Percentiles rank a stretch among this genome's conserved stretches.
These are phyloP conservation scores for Meloe dianella DNA, from an alignment of 2,888 invertebrate species.

Conservation along the genomic window DNA sequence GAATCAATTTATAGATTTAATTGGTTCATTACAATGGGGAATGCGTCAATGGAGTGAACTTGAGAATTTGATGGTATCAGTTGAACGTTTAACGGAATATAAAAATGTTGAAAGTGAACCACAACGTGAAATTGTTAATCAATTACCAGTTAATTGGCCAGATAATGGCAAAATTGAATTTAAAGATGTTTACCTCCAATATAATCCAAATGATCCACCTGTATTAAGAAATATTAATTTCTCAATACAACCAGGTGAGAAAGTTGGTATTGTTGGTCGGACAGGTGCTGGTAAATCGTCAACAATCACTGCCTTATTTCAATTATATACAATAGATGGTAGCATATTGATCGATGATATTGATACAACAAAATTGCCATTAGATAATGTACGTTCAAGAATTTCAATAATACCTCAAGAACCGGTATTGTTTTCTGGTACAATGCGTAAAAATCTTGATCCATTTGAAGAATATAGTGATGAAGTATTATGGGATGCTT, in stretches of 20 bases:
- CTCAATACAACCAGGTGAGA: constrained; percentile 71
- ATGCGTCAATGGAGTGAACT: constrained; percentile 85
- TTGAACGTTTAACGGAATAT: constrained; percentile 49
- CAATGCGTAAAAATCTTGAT: constrained; percentile 59
- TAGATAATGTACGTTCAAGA: constrained; percentile 76
- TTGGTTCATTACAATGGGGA: constrained; percentile 70
- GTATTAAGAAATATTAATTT: constrained; percentile 78
- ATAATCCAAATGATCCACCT: constrained; percentile 72
- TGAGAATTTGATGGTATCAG: constrained; percentile 64
- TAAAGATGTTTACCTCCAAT: constrained; percentile 72
- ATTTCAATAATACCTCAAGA: constrained; percentile 88
- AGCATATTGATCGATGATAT: constrained; percentile 80
- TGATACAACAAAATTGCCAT: constrained; percentile 72
- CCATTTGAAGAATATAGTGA: constrained; percentile 50
- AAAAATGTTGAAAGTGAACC: constrained; percentile 49
- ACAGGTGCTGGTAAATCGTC: constrained; percentile 89
- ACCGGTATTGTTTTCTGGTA: constrained; percentile 82
- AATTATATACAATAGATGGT: constrained; percentile 80
- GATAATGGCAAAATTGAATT: constrained; percentile 72
- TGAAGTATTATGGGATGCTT: constrained; percentile 47
- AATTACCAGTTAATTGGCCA: constrained; percentile 75
- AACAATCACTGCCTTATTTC: constrained; percentile 78
- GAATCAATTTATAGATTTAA: constrained; percentile 75
- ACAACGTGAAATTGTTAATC: constrained; percentile 38
- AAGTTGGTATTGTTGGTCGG: constrained; percentile 81